Evolutionary conservation across 2,888 invertebrate genomes (phyloP), one percentile per base, ranked within the genome.

Genomic region (Lydus trimaculatus): DNA sequence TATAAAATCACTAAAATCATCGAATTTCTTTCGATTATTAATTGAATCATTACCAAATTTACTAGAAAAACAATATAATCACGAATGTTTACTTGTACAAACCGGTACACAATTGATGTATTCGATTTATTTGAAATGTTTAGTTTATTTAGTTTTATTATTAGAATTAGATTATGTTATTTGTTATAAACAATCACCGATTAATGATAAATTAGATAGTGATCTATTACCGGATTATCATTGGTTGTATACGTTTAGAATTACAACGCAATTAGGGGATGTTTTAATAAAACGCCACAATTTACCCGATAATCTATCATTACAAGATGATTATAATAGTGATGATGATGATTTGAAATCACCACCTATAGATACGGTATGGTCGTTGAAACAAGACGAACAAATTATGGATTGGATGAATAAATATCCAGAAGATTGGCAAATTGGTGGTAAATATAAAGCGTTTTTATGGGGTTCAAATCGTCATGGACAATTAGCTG

Each of bases 351-450:
- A 78, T 70, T 76, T 77, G n/a, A 71, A 72, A 5, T 76, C 78
- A 68, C 73, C 75, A 4, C 76, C 78, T 13, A 79, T 83, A 73
- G 86, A 88, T 73, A 89, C 75, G 80, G 81, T 28, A 28, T 91
- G 90, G 91, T 87, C 84, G 63, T 77, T 89, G 56, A 86, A 86
- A 72, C 88, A 88, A 78, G 90, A 91, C 77, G 86, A 87, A 63
- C 89, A 90, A 79, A 87, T 91, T 52, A 89, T 91, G 84, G 82
- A 84, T 58, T 91, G 90, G 90, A 87, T 87, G 0, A 87, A 87
- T 2, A 87, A 89, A 74, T 83, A 86, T 39, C 90, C 90, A 4
- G 88, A 89, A 70, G 90, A 90, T 81, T 91, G 90, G 90, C 90
- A 90, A 81, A 87, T 89, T 39, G 90, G 90, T 7, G 90, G 90